Base-by-base conservation (phyloP, 2,113 vertebrate species). In the Nanorana parkeri region DNA sequence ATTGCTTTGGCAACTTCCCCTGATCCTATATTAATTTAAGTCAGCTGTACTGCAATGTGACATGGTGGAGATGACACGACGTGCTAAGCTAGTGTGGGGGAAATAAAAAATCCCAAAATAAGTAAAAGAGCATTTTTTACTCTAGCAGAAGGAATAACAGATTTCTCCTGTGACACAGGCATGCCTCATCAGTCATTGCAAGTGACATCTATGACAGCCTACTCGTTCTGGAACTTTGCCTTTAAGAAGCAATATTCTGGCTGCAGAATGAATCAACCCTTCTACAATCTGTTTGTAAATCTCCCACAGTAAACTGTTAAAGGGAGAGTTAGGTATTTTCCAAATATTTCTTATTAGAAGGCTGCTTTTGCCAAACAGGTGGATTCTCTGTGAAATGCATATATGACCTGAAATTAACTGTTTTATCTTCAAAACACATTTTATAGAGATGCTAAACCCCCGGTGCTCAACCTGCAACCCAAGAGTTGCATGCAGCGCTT, bases 181-280 rank as follows among this genome's bases (percentile, higher is more conserved):
- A 66, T 76, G 51, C 52, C 60, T 76, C 80, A 83, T 76, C 71
- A 83, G 71, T 83, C 72, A 83, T 75, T 63, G 58, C 26, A 41
- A 76, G 65, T 83, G 80, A 83, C 80, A 83, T 67, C 29, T 67
- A 65, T 83, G 80, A 83, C 80, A 75, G 29, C 80, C 80, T 76
- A 83, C 80, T 83, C 80, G 74, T 68, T 75, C 80, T 83, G 80
- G 80, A 83, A 67, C 52, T 24, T 58, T 83, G 80, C 80, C 80
- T 75, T 83, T 68, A 75, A 76, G 63, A 76, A 83, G 61, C 20
- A 67, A 68, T 64, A 58, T 66, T 64, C 17, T 47, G 21, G 28
- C 68, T 71, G 51, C 54, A 68, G 72, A 83, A 67, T 83, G 63
- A 76, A 76, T 75, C 80, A 83, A 75, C 71, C n/a, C 80, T 76